phyloP scores from a whole-genome alignment of 2,888 invertebrate species.

The Malacosoma neustria region DNA sequence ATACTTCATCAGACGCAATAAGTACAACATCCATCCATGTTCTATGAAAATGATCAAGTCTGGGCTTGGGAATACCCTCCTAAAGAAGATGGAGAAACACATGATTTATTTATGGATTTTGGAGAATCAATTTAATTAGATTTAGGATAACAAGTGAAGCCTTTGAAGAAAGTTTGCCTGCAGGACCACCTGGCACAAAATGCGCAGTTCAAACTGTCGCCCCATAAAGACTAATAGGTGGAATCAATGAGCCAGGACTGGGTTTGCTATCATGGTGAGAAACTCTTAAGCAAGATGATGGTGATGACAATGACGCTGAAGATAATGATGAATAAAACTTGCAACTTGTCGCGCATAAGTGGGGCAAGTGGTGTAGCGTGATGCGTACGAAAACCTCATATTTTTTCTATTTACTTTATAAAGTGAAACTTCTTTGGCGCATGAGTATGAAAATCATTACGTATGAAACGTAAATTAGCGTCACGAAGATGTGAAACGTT shows the following conservation, averaged over 20 bases:
- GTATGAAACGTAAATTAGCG: too few species aligned
- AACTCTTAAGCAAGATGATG: constrained; percentile 51
- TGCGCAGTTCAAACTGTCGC: constrained; percentile 48
- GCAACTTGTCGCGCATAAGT: too few species aligned
- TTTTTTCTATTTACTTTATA: too few species aligned
- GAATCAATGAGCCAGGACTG: constrained; percentile 94
- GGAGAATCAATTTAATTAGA: constrained; percentile 88
- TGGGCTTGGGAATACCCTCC: constrained; percentile 99
- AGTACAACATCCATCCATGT: constrained; percentile 96
- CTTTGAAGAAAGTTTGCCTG: constrained; percentile 92
- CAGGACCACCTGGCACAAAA: constrained; percentile 77
- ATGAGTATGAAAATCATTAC: too few species aligned
- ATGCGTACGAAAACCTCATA: too few species aligned
- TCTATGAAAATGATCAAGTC: constrained; percentile 92
- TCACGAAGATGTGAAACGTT: too few species aligned
- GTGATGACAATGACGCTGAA: constrained; percentile 41
- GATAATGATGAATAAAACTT: constrained; percentile 51
- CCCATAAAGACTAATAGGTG: constrained; percentile 74
- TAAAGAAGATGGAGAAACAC: constrained; percentile 86
- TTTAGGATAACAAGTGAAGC: constrained; percentile 92
- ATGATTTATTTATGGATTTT: constrained; percentile 95
- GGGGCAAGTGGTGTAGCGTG: too few species aligned
- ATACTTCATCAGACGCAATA: too few species aligned
- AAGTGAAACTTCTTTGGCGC: too few species aligned
- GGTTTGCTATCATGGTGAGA: constrained; percentile 95